Conservation (phyloP, 2,888 invertebrate genomes). For the Branchinecta sandiegonensis region DNA sequence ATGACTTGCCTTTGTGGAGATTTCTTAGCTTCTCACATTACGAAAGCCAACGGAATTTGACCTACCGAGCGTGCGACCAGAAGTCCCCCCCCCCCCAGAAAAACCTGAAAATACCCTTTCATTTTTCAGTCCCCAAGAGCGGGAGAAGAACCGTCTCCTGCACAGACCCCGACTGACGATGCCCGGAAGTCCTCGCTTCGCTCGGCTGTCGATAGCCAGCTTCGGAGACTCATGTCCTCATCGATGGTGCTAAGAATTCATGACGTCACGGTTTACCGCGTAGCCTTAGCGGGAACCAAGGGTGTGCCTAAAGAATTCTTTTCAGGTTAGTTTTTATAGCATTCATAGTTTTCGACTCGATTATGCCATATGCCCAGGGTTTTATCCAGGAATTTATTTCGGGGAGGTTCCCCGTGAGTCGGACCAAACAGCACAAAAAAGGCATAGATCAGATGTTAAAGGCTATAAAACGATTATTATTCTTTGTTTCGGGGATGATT, state of each 20-base stretch:
- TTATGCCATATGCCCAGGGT: too few relatives aligned
- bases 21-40: neutral
- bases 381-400: too few relatives aligned
- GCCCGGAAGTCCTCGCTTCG: conserved; percentile 19
- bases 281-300: conserved; percentile 50
- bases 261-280: conserved; percentile 75
- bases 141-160: neutral
- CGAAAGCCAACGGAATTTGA: neutral
- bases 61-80: neutral
- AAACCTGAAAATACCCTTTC: neutral
- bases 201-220: conserved; percentile 38
- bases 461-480: too few relatives aligned
- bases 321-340: conserved; percentile 41
- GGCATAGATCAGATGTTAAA: too few relatives aligned
- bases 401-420: too few relatives aligned
- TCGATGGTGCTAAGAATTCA: conserved; percentile 77
- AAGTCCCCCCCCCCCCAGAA: neutral
- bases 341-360: neutral
- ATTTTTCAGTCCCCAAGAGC: too few relatives aligned
- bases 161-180: neutral
- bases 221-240: conserved; percentile 77
- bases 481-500: too few relatives aligned
- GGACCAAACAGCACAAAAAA: too few relatives aligned
- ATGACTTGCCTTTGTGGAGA: neutral
- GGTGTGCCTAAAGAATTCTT: conserved; percentile 64